Base-by-base conservation (phyloP, 1,140 invertebrate species). In the Ylistrum balloti region DNA sequence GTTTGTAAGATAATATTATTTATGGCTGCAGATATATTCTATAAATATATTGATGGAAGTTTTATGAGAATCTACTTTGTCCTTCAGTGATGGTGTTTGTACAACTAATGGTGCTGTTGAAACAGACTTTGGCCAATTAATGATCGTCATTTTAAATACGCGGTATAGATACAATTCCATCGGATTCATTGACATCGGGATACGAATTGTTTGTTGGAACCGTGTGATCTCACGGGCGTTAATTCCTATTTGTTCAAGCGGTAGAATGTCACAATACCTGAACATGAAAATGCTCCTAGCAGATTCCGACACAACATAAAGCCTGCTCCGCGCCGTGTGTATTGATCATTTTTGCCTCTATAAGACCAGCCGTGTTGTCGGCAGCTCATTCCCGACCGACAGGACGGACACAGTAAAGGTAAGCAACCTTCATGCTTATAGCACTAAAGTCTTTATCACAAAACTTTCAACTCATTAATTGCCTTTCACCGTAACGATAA, bases 321-420 rank as follows among this genome's bases (percentile, higher is more conserved):
- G 35, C 35, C 35, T 38, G 35, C 13, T 74, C 56, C 17, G 41
- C 41, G 41, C 10, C 41, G 22, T n/a, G 45, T 74, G 22, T 74
- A 74, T 74, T 74, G 56, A 74, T 74, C 56, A 74, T 7, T n/a
- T 0, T 28, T 5, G n/a, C n/a, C 56, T 28, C 13, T 28, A 28
- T 28, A 74, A 74, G 56, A 74, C 1, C 56, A 28, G 1, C 56
- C n/a, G 1, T 17, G 56, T 28, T n/a, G 22, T 74, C 56, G 22
- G n/a, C 22, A 74, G n/a, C 56, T 5, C 56, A 74, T 17, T 74
- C 56, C 22, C n/a, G 56, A 11, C 56, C 9, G n/a, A 28, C n/a
- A 22, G 56, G 56, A 74, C 56, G n/a, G 56, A 45, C 56, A n/a
- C 56, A 74, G 56, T n/a, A 22, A 74, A 74, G 56, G 56, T 74